Percentiles rank a stretch among this genome's conserved stretches.
Conservation (phyloP, 2,888 invertebrate species). For the Sabatieria punctata region DNA sequence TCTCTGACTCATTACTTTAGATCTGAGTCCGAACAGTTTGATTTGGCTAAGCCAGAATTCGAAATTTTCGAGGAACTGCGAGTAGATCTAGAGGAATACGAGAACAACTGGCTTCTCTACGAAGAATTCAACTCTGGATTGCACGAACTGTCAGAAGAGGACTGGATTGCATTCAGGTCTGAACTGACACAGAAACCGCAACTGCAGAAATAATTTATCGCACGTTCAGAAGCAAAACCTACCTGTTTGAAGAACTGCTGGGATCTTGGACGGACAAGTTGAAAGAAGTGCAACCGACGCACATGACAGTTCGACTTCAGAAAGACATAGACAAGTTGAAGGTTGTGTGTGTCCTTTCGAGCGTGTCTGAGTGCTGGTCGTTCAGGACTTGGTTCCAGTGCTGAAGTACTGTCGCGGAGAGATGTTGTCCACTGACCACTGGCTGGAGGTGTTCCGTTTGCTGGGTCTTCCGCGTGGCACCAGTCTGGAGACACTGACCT, state of each 20-base stretch:
- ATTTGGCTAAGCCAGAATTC: constrained; percentile 48
- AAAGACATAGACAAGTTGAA: constrained; percentile 56
- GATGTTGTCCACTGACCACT: constrained; percentile 73
- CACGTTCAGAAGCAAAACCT: constrained; percentile 50
- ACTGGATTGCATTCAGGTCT: constrained; percentile 56
- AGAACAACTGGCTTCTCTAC: constrained; percentile 55
- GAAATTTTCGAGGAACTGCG: constrained; percentile 50
- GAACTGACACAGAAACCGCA: background rate
- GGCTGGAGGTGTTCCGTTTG: constrained; percentile 56
- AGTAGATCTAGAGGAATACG: constrained; percentile 48
- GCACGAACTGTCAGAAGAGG: constrained; percentile 42
- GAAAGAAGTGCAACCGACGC: constrained; percentile 40
- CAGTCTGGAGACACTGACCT: constrained; percentile 54
- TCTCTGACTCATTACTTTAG: constrained; percentile 40
- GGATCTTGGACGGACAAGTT: constrained; percentile 52
- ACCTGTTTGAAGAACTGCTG: constrained; percentile 64
- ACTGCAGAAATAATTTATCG: background rate
- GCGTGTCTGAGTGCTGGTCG: background rate
- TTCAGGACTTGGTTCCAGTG: constrained; percentile 40
- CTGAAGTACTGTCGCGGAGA: constrained; percentile 66
- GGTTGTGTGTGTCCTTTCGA: constrained; percentile 20
- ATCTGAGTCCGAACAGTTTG: constrained; percentile 58
- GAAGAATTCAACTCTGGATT: constrained; percentile 56
- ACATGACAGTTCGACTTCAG: constrained; percentile 50
- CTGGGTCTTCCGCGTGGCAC: constrained; percentile 37